These are phyloP conservation scores for Steinernema carpocapsae DNA, from an alignment of 2,888 invertebrate species.

Conservation along the genomic window DNA sequence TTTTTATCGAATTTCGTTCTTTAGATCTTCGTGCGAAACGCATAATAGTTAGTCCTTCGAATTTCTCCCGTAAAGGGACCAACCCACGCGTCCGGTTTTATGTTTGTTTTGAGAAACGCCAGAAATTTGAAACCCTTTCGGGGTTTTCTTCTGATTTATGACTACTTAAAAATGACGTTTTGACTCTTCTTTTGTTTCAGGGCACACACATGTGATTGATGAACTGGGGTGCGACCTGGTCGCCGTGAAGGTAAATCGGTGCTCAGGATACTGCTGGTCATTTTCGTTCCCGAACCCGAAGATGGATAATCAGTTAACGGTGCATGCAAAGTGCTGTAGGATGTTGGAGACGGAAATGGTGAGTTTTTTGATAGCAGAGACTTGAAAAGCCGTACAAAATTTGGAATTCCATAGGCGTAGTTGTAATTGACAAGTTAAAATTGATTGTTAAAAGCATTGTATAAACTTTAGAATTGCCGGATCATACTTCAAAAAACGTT, in stretches of 20 bases:
- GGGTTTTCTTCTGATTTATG: neutral
- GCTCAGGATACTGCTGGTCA: constrained; percentile 58
- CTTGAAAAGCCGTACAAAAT: neutral
- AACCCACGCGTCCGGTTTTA: too few relatives aligned
- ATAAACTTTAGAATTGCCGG: too few relatives aligned
- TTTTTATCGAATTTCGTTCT: neutral
- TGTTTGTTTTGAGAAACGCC: too few relatives aligned
- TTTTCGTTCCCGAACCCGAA: constrained; percentile 57
- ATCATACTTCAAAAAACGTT: too few relatives aligned
- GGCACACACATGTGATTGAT: constrained; percentile 58
- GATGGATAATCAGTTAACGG: constrained; percentile 41
- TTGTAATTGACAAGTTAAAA: too few relatives aligned
- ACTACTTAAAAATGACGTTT: neutral
- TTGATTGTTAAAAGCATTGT: too few relatives aligned
- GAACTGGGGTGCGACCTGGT: constrained; percentile 60
- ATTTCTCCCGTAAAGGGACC: too few relatives aligned
- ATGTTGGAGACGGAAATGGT: constrained; percentile 61
- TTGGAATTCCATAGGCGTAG: constrained; percentile 21
- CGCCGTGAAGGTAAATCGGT: constrained; percentile 59
- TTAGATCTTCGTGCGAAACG: constrained; percentile 2
- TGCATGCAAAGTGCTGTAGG: constrained; percentile 58
- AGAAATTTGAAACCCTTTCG: neutral
- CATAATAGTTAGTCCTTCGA: constrained; percentile 11
- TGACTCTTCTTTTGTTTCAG: constrained; percentile 46
- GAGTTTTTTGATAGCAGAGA: neutral